Conservation (phyloP, 2,113 vertebrate species). For the Pollachius pollachius region DNA sequence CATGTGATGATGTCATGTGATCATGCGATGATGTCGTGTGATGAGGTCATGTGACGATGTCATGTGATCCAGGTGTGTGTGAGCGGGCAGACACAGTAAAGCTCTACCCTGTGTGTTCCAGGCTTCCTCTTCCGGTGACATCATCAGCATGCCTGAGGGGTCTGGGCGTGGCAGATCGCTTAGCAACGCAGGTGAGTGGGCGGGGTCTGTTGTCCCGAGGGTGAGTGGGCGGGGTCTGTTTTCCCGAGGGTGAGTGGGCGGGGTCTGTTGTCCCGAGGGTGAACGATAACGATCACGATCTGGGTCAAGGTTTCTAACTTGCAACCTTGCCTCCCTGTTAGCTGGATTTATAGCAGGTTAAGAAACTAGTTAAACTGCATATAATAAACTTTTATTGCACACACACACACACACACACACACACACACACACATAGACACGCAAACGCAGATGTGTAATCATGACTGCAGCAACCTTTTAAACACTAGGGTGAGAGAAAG, state of each 20-base stretch:
- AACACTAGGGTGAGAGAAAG: conserved; percentile 14
- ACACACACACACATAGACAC: conserved; percentile 5
- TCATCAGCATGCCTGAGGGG: conserved; percentile 78
- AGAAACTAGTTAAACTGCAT: neutral
- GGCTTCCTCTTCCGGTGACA: conserved; percentile 70
- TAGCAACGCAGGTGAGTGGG: conserved; percentile 68
- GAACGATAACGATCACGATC: no score
- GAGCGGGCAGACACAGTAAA: neutral
- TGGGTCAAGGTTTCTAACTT: no score
- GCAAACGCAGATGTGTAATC: conserved; percentile 43
- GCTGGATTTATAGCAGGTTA: neutral
- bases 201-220: neutral
- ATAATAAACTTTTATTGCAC: neutral
- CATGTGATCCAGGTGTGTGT: no score
- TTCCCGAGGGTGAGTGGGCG: conserved; percentile 60
- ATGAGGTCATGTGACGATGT: no score
- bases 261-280: neutral
- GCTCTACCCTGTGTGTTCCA: conserved; percentile 16
- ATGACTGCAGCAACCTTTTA: conserved; percentile 45
- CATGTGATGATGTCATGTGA: no score
- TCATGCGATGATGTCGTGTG: no score
- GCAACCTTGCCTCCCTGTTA: conserved; percentile 40
- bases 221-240: conserved; percentile 6
- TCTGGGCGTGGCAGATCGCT: conserved; percentile 68
- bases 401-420: conserved; percentile 1